A percentile compares a stretch with the other conserved stretches of the same genome.
phyloP scores from a whole-genome alignment of 2,888 invertebrate species.

The Ditylenchus weischeri region DNA sequence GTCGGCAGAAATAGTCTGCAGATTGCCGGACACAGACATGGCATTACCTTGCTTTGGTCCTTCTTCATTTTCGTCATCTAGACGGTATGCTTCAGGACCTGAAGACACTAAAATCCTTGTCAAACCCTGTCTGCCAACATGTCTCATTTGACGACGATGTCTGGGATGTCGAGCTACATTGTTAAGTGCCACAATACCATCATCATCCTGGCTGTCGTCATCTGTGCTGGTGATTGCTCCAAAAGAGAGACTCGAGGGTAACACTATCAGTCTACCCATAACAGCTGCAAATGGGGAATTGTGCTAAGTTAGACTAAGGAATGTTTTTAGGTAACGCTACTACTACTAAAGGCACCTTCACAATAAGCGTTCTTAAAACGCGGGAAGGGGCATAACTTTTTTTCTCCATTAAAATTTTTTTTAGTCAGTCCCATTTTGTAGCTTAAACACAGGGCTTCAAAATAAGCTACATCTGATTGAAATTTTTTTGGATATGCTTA shows the following conservation, averaged over 20 bases:
- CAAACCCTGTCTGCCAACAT: background rate
- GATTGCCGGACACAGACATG: background rate
- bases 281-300: background rate
- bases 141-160: background rate
- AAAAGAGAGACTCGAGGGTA: slow-evolving; percentile 3
- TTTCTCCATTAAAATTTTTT: too few species aligned
- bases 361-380: too few species aligned
- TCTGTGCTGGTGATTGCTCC: background rate
- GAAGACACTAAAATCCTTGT: background rate
- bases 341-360: too few species aligned
- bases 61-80: slow-evolving; percentile 8
- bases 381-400: too few species aligned
- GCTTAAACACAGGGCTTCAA: too few species aligned
- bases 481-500: too few species aligned
- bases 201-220: too few species aligned
- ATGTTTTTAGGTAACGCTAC: background rate
- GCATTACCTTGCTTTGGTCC: background rate
- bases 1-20: slow-evolving; percentile 17
- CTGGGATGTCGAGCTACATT: slow-evolving; percentile 5
- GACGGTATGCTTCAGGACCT: background rate
- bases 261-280: slow-evolving; percentile 5
- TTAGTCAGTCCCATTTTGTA: too few species aligned
- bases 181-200: background rate
- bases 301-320: too few species aligned
- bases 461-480: too few species aligned